A percentile compares a stretch with the other conserved stretches of the same genome.
Conservation (phyloP, 2,888 invertebrate genomes). For the Ormyrus labotus region DNA sequence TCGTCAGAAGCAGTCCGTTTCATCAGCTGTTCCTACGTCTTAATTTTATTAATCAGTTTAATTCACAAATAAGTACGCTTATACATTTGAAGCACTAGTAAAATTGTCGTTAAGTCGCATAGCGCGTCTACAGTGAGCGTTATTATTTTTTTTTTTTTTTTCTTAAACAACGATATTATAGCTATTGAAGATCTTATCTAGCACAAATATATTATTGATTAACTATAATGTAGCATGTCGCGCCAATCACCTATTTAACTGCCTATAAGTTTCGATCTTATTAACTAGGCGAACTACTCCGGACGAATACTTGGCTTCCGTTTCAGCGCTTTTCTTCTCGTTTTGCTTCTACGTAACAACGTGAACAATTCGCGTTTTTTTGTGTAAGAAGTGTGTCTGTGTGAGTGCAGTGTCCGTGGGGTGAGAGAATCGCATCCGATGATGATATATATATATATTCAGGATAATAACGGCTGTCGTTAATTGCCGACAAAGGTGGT, state of each 20-base stretch:
- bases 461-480: constrained; percentile 22
- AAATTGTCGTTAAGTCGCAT: constrained; percentile 26
- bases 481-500: constrained; percentile 39
- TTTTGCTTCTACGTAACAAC: constrained; percentile 26
- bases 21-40: constrained; percentile 19
- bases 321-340: not conserved
- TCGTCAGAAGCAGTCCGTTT: constrained; percentile 40
- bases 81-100: constrained; percentile 24
- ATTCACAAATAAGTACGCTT: constrained; percentile 41
- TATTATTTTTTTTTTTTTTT: not conserved
- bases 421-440: constrained; percentile 49
- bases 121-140: constrained; percentile 19
- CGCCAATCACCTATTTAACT: constrained; percentile 18
- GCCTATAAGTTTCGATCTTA: constrained; percentile 30
- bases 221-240: constrained; percentile 18
- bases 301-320: constrained; percentile 35
- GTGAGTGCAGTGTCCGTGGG: constrained; percentile 21
- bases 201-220: constrained; percentile 38
- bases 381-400: constrained; percentile 28
- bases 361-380: constrained; percentile 27
- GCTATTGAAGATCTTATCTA: constrained; percentile 44
- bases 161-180: constrained; percentile 1
- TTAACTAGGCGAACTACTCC: constrained; percentile 18
- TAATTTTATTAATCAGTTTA: constrained; percentile 14
- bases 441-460: constrained; percentile 27